phyloP scores from a whole-genome alignment of 2,888 invertebrate species.

The Sminthurides aquaticus region DNA sequence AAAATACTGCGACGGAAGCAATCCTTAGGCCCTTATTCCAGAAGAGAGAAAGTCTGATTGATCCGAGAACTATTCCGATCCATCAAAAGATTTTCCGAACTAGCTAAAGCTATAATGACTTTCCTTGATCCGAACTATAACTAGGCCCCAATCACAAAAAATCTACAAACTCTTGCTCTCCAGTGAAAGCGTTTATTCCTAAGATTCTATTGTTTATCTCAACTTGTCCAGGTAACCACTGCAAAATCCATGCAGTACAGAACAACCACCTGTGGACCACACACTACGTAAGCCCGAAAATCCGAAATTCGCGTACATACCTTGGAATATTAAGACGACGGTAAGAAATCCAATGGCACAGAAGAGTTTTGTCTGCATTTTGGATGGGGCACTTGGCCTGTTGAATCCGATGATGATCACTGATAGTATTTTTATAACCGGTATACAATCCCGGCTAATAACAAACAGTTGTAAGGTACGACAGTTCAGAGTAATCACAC shows the following conservation, averaged over 20 bases:
- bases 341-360: conserved; percentile 35
- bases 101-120: no score
- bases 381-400: conserved; percentile 4
- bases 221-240: no score
- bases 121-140: no score
- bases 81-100: no score
- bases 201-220: no score
- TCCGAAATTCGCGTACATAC: conserved; percentile 17
- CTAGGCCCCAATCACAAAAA: no score
- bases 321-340: conserved; percentile 29
- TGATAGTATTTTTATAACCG: not conserved
- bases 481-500: not conserved
- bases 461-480: not conserved
- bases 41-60: no score
- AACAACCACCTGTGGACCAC: not conserved
- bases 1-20: no score
- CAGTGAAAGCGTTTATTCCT: no score
- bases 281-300: not conserved
- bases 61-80: no score
- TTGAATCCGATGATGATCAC: not conserved
- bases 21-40: no score
- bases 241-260: not conserved
- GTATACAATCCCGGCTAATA: not conserved
- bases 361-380: conserved; percentile 26
- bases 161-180: not conserved